These are phyloP conservation scores for Neotoxoptera formosana DNA, from an alignment of 1,140 invertebrate species.

Conservation along the genomic window DNA sequence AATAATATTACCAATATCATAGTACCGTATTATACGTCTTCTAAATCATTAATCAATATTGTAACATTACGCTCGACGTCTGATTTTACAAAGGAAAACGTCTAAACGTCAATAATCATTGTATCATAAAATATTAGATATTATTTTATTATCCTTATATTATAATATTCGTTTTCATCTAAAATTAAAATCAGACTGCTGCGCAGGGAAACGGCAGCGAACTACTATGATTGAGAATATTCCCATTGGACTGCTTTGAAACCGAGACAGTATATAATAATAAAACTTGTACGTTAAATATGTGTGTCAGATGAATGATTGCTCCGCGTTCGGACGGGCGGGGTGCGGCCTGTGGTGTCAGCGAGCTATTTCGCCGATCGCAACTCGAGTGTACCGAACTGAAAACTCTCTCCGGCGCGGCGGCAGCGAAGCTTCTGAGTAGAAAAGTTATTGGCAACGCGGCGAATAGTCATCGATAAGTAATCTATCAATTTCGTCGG, in stretches of 20 bases:
- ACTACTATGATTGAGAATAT: not conserved
- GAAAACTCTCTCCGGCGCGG: no score
- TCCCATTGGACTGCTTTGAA: not conserved
- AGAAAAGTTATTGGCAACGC: not conserved
- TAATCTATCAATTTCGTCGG: not conserved
- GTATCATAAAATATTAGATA: not conserved
- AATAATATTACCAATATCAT: not conserved
- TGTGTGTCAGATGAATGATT: constrained; percentile 1
- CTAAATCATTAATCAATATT: not conserved
- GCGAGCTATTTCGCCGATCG: not conserved
- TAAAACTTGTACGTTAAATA: not conserved
- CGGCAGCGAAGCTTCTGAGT: not conserved
- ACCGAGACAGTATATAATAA: not conserved
- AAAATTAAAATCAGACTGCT: constrained; percentile 8
- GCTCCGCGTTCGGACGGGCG: not conserved
- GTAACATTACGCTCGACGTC: not conserved
- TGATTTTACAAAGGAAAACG: not conserved
- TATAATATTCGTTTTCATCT: not conserved
- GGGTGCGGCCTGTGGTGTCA: not conserved
- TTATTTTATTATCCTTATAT: not conserved
- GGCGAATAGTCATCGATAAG: not conserved
- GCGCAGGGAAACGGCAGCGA: no score
- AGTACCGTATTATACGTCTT: no score
- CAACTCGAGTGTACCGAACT: not conserved
- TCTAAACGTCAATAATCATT: not conserved